Evolutionary conservation across 2,888 invertebrate species (phyloP).

Genomic region (Acrocera orbiculus): DNA sequence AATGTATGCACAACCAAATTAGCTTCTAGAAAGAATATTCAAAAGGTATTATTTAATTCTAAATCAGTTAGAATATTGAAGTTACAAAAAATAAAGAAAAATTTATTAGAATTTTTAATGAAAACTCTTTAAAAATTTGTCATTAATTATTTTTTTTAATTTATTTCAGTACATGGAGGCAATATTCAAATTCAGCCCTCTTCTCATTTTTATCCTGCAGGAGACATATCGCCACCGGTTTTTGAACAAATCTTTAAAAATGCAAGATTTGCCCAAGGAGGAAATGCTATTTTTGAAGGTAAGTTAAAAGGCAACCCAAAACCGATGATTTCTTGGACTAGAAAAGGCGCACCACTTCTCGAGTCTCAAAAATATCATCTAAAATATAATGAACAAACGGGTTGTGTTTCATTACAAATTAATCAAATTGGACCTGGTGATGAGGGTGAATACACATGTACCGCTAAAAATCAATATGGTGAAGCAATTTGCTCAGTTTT

Average conservation of each 20-base stretch:
- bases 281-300: conserved; percentile 84
- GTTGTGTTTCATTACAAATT: conserved; percentile 78
- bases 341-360: conserved; percentile 66
- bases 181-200: conserved; percentile 29
- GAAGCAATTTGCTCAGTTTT: conserved; percentile 92
- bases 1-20: too few species aligned
- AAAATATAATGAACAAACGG: conserved; percentile 79
- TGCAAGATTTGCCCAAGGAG: conserved; percentile 87
- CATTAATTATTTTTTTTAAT: too few species aligned
- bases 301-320: conserved; percentile 79
- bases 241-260: conserved; percentile 92
- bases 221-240: conserved; percentile 76
- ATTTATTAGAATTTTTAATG: too few species aligned
- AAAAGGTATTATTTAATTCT: too few species aligned
- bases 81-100: too few species aligned
- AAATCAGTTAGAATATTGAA: too few species aligned
- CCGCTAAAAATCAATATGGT: conserved; percentile 86
- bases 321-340: conserved; percentile 80
- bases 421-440: conserved; percentile 89
- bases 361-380: conserved; percentile 78
- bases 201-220: conserved; percentile 40
- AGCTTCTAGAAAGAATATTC: too few species aligned
- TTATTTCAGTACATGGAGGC: conserved; percentile 23
- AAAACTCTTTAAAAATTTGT: too few species aligned
- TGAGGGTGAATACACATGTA: conserved; percentile 92